phyloP scores from a whole-genome alignment of 1,140 invertebrate genomes.

The Anastrepha ludens region DNA sequence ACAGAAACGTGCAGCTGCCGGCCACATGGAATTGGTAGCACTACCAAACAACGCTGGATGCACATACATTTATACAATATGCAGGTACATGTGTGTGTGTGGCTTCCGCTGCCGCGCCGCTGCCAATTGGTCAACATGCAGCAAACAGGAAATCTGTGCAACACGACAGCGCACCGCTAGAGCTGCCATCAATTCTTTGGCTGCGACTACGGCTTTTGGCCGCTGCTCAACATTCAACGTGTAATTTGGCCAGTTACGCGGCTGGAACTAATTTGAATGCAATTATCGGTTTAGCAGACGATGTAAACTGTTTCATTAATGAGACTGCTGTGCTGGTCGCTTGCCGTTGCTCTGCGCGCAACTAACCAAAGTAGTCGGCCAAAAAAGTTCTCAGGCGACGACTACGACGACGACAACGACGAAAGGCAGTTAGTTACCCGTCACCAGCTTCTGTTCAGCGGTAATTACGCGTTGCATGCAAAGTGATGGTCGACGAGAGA shows the following conservation, averaged over 20 bases:
- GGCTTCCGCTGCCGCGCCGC: background rate
- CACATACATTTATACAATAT: background rate
- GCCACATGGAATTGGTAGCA: background rate
- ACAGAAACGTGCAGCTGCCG: background rate
- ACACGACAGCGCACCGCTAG: background rate
- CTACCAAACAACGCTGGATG: background rate
- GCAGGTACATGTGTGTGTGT: too few species aligned
- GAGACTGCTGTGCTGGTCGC: background rate
- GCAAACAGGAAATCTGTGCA: conserved; percentile 41
- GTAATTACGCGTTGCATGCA: conserved; percentile 43
- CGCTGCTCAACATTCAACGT: conserved; percentile 37
- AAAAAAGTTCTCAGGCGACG: conserved; percentile 32
- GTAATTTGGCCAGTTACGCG: conserved; percentile 53
- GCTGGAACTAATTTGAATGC: conserved; percentile 53
- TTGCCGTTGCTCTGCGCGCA: background rate
- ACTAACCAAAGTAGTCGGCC: background rate
- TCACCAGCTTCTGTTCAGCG: conserved; percentile 35
- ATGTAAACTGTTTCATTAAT: conserved; percentile 54
- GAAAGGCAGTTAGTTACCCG: background rate
- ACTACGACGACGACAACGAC: background rate
- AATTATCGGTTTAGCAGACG: conserved; percentile 55
- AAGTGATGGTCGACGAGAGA: background rate
- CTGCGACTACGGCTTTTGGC: conserved; percentile 3
- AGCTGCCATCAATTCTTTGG: background rate
- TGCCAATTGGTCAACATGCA: conserved; percentile 39